These are phyloP conservation scores for Rhinoraja longicauda DNA, from an alignment of 2,797 vertebrate species.

Conservation along the genomic window DNA sequence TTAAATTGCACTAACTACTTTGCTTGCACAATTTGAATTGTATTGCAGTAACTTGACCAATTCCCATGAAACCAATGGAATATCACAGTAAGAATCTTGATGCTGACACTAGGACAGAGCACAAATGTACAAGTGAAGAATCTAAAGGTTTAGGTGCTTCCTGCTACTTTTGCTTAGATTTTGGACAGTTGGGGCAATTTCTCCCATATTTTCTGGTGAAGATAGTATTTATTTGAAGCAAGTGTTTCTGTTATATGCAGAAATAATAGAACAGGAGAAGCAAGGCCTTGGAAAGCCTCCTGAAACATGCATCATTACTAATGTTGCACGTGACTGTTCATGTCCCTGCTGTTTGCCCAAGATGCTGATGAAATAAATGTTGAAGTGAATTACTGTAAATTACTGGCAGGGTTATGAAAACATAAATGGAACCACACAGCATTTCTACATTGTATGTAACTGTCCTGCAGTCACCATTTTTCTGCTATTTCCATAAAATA, in stretches of 20 bases:
- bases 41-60: background rate
- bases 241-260: background rate
- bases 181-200: background rate
- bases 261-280: background rate
- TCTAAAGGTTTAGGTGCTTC: background rate
- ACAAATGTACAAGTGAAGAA: background rate
- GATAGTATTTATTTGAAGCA: background rate
- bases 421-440: background rate
- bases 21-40: background rate
- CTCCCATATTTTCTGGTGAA: no score
- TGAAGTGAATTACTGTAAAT: background rate
- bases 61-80: background rate
- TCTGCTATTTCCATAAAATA: constrained; percentile 14
- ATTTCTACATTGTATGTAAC: background rate
- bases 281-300: background rate
- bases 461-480: background rate
- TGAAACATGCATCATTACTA: background rate
- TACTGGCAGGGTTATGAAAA: background rate
- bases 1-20: background rate
- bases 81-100: background rate
- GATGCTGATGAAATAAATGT: background rate
- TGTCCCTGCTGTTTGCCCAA: background rate
- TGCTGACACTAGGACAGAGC: background rate
- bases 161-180: background rate
- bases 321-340: background rate